These are phyloP conservation scores for Meghimatium bilineatum DNA, from an alignment of 2,888 invertebrate genomes.

Conservation along the genomic window DNA sequence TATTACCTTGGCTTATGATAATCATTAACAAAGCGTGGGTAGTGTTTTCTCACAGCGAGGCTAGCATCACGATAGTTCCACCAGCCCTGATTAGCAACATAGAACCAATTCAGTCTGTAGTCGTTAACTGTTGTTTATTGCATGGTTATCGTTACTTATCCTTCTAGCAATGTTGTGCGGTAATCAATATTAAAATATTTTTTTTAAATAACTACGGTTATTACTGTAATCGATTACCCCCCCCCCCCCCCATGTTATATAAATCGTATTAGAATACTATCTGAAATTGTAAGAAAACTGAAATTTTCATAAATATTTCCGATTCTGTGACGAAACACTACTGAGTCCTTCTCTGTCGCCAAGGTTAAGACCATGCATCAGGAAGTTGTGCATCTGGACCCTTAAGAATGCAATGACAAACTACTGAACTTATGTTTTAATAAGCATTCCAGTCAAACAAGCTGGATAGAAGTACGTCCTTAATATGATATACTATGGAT, in stretches of 20 bases:
- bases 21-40: not conserved
- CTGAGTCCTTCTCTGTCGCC: no score
- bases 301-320: not conserved
- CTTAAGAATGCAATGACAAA: no score
- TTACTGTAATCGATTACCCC: not conserved
- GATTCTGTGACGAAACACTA: no score
- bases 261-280: not conserved
- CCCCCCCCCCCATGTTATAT: not conserved
- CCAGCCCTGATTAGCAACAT: not conserved
- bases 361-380: no score
- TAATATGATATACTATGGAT: no score
- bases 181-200: not conserved
- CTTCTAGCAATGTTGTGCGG: not conserved
- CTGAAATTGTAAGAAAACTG: not conserved
- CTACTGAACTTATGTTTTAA: no score
- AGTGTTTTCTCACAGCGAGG: not conserved
- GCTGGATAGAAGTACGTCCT: no score
- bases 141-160: not conserved
- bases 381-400: no score
- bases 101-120: not conserved
- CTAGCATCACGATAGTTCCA: not conserved
- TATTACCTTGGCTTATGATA: not conserved
- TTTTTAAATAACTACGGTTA: not conserved
- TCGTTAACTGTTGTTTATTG: not conserved
- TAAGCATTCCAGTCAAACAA: no score